Evolutionary conservation across 2,888 invertebrate genomes (phyloP), one percentile per base, ranked within the genome.

Genomic region (Candidula unifasciata): DNA sequence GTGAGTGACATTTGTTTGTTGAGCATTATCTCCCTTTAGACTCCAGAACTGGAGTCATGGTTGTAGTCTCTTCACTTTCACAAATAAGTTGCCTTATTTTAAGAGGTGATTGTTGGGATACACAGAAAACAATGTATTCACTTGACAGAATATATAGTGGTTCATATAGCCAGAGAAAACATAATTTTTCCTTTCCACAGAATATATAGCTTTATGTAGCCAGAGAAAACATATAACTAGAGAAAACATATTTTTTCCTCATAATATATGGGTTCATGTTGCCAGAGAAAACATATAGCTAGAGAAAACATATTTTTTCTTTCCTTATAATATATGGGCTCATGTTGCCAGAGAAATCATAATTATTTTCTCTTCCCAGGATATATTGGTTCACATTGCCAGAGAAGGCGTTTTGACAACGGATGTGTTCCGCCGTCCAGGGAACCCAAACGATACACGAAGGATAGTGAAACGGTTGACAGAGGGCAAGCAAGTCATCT

Each of bases 221-320:
- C 71, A 90, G 92, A 84, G 93, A 94, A 85, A 93, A 93, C 30
- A 92, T 94, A 27, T 33, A 6, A 8, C 16, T 8, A 30, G 27
- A 30, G 68, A n/a, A 69, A 30, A 21, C 3, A 18, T 18, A 21
- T 73, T 37, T 35, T 37, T 73, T 16, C 44, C 18, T 5, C 89
- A 93, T 93, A 93, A 93, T 80, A 87, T 94, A 80, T 88, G 93
- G 74, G 92, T 93, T 54, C 92, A 93, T 87, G 92, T 94, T 83
- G 93, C 93, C 71, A 90, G 92, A 84, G 93, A 94, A 85, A n/a
- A n/a, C 92, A 93, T 87, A 92, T 94, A 80, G 93, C 93, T 69
- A 90, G 92, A 84, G 93, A 94, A 85, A 93, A 93, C 30, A 57
- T 54, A 18, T 54, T 54, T 10, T 10, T 54, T 10, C 54, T 18